Evolutionary conservation across 2,888 invertebrate species (phyloP).

Genomic region (Clepsis dumicolana): DNA sequence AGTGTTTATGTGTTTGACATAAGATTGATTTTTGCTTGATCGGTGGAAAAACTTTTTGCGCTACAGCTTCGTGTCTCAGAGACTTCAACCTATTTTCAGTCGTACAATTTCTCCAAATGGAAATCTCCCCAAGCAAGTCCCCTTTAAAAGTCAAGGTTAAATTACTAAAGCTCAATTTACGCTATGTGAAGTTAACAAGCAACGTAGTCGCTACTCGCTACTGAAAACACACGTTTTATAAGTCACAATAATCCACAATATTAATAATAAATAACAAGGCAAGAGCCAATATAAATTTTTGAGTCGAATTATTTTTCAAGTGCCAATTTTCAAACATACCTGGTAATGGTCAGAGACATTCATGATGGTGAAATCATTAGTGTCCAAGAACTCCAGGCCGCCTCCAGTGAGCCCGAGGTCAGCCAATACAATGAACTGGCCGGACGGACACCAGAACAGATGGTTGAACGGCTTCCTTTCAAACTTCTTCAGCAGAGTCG

Average conservation of each 20-base stretch:
- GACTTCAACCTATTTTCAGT: too few relatives aligned
- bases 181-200: neutral
- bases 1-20: too few relatives aligned
- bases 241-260: neutral
- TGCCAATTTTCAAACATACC: constrained; percentile 59
- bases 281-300: neutral
- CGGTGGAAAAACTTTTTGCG: too few relatives aligned
- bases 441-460: constrained; percentile 98
- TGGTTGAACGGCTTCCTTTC: constrained; percentile 96
- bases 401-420: constrained; percentile 94
- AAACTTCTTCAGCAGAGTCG: constrained; percentile 93
- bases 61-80: too few relatives aligned
- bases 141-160: neutral
- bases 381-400: constrained; percentile 97
- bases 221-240: neutral
- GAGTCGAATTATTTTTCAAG: too few relatives aligned
- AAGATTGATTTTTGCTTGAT: too few relatives aligned
- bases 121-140: neutral
- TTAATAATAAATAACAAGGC: neutral
- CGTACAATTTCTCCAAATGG: neutral
- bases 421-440: constrained; percentile 97
- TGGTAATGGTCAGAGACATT: constrained; percentile 97
- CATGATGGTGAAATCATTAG: constrained; percentile 98
- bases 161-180: neutral
- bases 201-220: neutral